Evolutionary conservation across 2,113 vertebrate species (phyloP).

Genomic region (Lycaon pictus): DNA sequence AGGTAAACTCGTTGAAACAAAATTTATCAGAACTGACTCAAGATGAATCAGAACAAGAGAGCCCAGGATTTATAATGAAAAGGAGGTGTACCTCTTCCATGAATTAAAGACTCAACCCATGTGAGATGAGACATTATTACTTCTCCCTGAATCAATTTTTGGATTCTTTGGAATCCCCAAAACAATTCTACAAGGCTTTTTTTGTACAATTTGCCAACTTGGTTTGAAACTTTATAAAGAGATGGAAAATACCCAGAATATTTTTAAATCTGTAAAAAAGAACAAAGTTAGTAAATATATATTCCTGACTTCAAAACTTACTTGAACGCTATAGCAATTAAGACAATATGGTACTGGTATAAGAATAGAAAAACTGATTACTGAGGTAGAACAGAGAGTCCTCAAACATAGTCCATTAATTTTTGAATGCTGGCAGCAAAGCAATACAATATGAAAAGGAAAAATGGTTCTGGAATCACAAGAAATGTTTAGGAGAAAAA

Average conservation of each 20-base stretch:
- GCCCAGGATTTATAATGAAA: background rate
- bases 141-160: background rate
- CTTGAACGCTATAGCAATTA: rapidly evolving
- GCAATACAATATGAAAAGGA: background rate
- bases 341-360: rapidly evolving
- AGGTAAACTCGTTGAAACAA: background rate
- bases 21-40: background rate
- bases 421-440: background rate
- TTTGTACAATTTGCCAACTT: background rate
- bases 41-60: background rate
- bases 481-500: background rate
- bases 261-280: background rate
- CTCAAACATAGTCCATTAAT: rapidly evolving
- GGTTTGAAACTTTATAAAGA: background rate
- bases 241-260: background rate
- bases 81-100: rapidly evolving
- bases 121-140: rapidly evolving
- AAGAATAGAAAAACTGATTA: rapidly evolving
- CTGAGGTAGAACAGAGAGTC: rapidly evolving
- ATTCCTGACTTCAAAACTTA: background rate
- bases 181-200: background rate
- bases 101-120: rapidly evolving
- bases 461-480: no score
- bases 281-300: background rate
- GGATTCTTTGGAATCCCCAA: no score